A percentile compares a stretch with the other conserved stretches of the same genome.
Evolutionary conservation across 2,113 vertebrate genomes (phyloP).

Genomic region (Pituophis catenifer): DNA sequence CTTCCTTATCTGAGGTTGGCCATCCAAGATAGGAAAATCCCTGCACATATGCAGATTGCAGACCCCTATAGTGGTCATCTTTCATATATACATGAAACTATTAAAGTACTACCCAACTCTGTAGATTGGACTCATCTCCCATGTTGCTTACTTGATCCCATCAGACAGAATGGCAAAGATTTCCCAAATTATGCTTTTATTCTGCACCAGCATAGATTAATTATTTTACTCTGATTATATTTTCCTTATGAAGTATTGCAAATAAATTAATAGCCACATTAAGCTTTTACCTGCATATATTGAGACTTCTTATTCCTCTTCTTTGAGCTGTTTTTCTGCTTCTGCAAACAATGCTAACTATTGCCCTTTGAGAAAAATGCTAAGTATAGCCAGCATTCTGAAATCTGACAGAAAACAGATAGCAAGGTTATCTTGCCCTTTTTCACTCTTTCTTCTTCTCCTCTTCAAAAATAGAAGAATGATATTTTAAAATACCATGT

Average conservation of each 20-base stretch:
- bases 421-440: neutral
- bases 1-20: too few species aligned
- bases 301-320: constrained; percentile 4
- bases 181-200: neutral
- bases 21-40: too few species aligned
- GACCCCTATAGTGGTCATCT: neutral
- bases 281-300: constrained; percentile 11
- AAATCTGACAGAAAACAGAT: constrained; percentile 6
- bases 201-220: neutral
- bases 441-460: neutral
- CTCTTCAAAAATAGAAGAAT: constrained; percentile 1
- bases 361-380: neutral
- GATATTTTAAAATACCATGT: neutral
- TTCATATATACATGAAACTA: neutral
- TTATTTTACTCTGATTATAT: neutral
- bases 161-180: neutral
- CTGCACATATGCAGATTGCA: too few species aligned
- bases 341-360: constrained; percentile 9
- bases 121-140: neutral
- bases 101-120: neutral
- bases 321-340: constrained; percentile 12
- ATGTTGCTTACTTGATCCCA: neutral
- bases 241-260: constrained; percentile 37
- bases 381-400: neutral
- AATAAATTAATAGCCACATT: constrained; percentile 56